phyloP scores from a whole-genome alignment of 2,797 vertebrate species.

The Eremophila alpestris region DNA sequence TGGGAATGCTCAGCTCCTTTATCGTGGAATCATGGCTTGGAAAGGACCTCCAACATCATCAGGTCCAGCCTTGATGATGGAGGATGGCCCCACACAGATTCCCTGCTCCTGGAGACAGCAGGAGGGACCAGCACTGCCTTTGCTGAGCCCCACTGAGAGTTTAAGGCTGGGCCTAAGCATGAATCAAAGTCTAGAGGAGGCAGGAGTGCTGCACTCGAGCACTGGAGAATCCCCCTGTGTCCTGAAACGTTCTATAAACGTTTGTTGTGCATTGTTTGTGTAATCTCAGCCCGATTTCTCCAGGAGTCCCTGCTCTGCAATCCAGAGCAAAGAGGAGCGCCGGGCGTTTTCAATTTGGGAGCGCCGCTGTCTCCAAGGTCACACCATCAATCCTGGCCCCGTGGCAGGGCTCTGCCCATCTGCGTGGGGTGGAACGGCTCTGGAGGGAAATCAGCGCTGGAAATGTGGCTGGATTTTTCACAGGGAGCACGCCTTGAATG shows the following conservation, averaged over 20 bases:
- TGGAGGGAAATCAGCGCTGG: conserved; percentile 68
- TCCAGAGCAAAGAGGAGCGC: not conserved
- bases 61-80: not conserved
- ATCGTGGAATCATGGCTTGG: rapidly evolving
- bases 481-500: conserved; percentile 29
- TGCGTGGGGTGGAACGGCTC: conserved; percentile 61
- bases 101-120: not conserved
- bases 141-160: not conserved
- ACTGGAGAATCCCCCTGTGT: not conserved
- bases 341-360: conserved; percentile 40
- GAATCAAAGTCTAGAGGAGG: not conserved
- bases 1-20: not conserved
- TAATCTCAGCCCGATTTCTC: conserved; percentile 58
- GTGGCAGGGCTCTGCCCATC: conserved; percentile 40
- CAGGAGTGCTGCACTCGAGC: not conserved
- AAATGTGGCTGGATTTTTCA: conserved; percentile 59
- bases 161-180: not conserved
- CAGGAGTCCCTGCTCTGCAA: not conserved
- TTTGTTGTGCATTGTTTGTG: conserved; percentile 29
- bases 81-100: not conserved
- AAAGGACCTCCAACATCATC: not conserved
- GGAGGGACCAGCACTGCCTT: not conserved
- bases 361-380: conserved; percentile 64
- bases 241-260: not conserved
- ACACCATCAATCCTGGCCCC: conserved; percentile 54